Percentiles rank a stretch among this genome's conserved stretches.
Conservation (phyloP, 2,888 invertebrate genomes). For the Drosophila prostipennis region DNA sequence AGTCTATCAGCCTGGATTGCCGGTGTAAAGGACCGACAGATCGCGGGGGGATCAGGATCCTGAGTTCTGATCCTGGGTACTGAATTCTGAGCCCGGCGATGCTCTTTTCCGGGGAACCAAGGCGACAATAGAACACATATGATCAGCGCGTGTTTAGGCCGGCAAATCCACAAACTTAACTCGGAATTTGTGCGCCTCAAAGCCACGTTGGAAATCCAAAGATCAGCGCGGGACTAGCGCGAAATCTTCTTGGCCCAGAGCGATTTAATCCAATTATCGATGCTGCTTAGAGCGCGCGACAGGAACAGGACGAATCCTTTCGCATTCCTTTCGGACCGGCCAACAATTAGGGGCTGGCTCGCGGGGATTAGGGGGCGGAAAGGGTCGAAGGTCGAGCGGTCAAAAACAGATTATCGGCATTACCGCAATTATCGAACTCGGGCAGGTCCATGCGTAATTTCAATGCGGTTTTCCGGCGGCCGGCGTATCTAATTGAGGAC, state of each 20-base stretch:
- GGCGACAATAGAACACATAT: constrained; percentile 22
- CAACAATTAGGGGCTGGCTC: constrained; percentile 65
- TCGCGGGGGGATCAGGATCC: constrained; percentile 31
- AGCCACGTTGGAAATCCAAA: constrained; percentile 61
- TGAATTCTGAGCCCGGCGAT: constrained; percentile 8
- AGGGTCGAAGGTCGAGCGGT: constrained; percentile 41
- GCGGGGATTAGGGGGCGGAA: constrained; percentile 45
- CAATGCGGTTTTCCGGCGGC: constrained; percentile 74
- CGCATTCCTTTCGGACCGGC: constrained; percentile 50
- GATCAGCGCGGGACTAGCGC: constrained; percentile 66
- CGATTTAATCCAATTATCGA: constrained; percentile 78
- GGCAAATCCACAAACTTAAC: constrained; percentile 73
- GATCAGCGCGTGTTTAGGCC: constrained; percentile 68
- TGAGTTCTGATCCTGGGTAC: neutral
- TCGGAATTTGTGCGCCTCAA: constrained; percentile 65
- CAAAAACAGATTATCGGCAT: constrained; percentile 75
- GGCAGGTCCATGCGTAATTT: constrained; percentile 76
- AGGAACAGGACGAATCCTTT: constrained; percentile 48
- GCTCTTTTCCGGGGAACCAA: constrained; percentile 36
- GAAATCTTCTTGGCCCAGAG: constrained; percentile 37
- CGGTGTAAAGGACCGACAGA: constrained; percentile 5
- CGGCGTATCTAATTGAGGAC: constrained; percentile 61
- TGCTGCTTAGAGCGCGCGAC: constrained; percentile 44
- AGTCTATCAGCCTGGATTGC: constrained; percentile 46
- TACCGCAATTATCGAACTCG: constrained; percentile 80